Evolutionary conservation across 2,888 invertebrate species (phyloP).

Genomic region (Germaria angustata): DNA sequence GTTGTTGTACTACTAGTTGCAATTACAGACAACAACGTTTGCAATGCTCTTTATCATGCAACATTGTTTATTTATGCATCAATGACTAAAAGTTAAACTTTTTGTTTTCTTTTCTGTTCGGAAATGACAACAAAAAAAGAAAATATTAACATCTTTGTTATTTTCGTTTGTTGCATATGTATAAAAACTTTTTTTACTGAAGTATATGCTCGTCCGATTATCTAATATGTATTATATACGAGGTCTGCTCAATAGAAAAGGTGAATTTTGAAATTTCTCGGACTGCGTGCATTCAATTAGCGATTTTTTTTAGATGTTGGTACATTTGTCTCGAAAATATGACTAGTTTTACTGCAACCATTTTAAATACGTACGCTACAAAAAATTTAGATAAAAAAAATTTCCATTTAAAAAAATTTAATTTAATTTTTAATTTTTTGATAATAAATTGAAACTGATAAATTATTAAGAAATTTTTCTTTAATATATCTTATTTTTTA

Average conservation of each 20-base stretch:
- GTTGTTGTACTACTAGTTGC: background rate
- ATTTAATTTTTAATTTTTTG: background rate
- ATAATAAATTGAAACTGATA: background rate
- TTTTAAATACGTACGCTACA: slow-evolving; percentile 11
- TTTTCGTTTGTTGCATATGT: background rate
- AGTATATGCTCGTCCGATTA: too few relatives aligned
- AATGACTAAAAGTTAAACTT: slow-evolving; percentile 40
- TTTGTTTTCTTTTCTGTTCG: background rate
- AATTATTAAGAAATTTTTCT: background rate
- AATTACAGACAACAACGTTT: slow-evolving; percentile 18
- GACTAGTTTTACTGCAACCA: slow-evolving; percentile 1
- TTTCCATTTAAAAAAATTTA: too few relatives aligned
- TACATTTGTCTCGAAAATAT: too few relatives aligned
- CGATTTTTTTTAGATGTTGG: too few relatives aligned
- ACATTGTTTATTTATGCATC: slow-evolving; percentile 50
- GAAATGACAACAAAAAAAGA: slow-evolving; percentile 27
- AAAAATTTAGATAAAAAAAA: too few relatives aligned
- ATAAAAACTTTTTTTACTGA: too few relatives aligned
- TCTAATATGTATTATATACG: too few relatives aligned
- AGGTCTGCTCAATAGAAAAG: too few relatives aligned
- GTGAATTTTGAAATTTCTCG: too few relatives aligned
- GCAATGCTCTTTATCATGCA: slow-evolving; percentile 42
- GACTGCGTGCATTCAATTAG: too few relatives aligned
- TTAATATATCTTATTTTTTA: too few relatives aligned
- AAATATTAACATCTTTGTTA: slow-evolving; percentile 33